A percentile compares a stretch with the other conserved stretches of the same genome.
Evolutionary conservation across 2,797 vertebrate genomes (phyloP).

Genomic region (Lutjanus argentimaculatus): DNA sequence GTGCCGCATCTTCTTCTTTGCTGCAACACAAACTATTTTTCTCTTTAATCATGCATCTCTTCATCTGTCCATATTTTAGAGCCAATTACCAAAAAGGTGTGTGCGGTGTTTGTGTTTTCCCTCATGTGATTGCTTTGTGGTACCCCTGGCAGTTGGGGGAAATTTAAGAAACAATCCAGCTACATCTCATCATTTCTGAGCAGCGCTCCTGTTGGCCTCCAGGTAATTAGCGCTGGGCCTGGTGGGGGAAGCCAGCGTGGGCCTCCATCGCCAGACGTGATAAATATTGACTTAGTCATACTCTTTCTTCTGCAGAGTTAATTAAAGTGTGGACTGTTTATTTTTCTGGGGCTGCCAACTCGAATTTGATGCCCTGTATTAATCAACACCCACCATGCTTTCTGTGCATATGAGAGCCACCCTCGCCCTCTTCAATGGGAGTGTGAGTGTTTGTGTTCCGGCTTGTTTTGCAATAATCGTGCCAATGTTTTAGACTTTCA

Average conservation of each 20-base stretch:
- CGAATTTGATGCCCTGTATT: slow-evolving; percentile 76
- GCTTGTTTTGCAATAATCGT: slow-evolving; percentile 24
- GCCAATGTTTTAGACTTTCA: slow-evolving; percentile 4
- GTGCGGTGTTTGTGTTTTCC: slow-evolving; percentile 47
- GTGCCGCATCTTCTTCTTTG: neutral
- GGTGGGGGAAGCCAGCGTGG: slow-evolving; percentile 68
- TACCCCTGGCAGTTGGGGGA: slow-evolving; percentile 64
- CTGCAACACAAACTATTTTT: slow-evolving; percentile 1
- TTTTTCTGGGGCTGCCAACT: slow-evolving; percentile 77
- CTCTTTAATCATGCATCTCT: slow-evolving; percentile 62
- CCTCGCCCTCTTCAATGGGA: slow-evolving; percentile 40
- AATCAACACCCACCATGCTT: slow-evolving; percentile 77
- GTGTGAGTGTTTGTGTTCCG: slow-evolving; percentile 14
- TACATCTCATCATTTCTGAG: slow-evolving; percentile 69
- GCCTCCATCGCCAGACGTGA: slow-evolving; percentile 71
- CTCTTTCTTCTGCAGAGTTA: slow-evolving; percentile 77
- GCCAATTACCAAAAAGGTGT: slow-evolving; percentile 56
- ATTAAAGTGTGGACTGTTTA: slow-evolving; percentile 82
- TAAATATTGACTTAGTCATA: slow-evolving; percentile 84
- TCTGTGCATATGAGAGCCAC: slow-evolving; percentile 34
- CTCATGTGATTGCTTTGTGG: slow-evolving; percentile 68
- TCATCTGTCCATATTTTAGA: slow-evolving; percentile 50
- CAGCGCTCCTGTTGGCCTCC: slow-evolving; percentile 71
- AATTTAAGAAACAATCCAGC: slow-evolving; percentile 68
- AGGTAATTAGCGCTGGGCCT: slow-evolving; percentile 81